A percentile compares a stretch with the other conserved stretches of the same genome.
Evolutionary conservation across 1,140 invertebrate genomes (phyloP).

Genomic region (Protaetia brevitarsis): DNA sequence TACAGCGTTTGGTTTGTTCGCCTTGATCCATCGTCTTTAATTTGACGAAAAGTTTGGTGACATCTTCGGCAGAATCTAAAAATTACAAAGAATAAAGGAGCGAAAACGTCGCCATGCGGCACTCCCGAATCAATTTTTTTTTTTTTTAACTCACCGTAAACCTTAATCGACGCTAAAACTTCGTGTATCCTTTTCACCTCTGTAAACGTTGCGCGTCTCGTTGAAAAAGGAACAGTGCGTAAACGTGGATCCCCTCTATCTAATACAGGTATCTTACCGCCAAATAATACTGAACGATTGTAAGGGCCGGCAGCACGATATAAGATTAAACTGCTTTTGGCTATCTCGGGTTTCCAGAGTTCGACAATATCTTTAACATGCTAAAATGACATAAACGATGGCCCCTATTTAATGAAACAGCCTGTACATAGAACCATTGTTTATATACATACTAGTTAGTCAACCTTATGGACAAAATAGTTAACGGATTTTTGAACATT

Average conservation of each 20-base stretch:
- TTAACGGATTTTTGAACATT: no score
- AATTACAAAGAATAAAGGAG: slow-evolving; percentile 11
- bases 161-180: slow-evolving; percentile 66
- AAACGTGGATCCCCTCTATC: slow-evolving; percentile 65
- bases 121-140: no score
- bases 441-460: no score
- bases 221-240: slow-evolving; percentile 77
- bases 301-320: slow-evolving; percentile 72
- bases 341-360: slow-evolving; percentile 66
- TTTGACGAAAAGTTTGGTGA: slow-evolving; percentile 29
- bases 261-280: slow-evolving; percentile 67
- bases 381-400: slow-evolving; percentile 51
- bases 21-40: slow-evolving; percentile 31
- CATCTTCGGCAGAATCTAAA: slow-evolving; percentile 38
- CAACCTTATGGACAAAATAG: no score
- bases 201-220: slow-evolving; percentile 74
- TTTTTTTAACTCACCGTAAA: no score
- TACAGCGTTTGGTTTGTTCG: slow-evolving; percentile 32
- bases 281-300: slow-evolving; percentile 72
- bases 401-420: no score
- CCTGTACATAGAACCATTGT: no score
- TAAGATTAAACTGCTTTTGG: slow-evolving; percentile 70
- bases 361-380: slow-evolving; percentile 74
- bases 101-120: no score
- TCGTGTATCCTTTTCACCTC: slow-evolving; percentile 76